phyloP scores from a whole-genome alignment of 92 coral and sea anemone genomes.

The Porites divaricata region DNA sequence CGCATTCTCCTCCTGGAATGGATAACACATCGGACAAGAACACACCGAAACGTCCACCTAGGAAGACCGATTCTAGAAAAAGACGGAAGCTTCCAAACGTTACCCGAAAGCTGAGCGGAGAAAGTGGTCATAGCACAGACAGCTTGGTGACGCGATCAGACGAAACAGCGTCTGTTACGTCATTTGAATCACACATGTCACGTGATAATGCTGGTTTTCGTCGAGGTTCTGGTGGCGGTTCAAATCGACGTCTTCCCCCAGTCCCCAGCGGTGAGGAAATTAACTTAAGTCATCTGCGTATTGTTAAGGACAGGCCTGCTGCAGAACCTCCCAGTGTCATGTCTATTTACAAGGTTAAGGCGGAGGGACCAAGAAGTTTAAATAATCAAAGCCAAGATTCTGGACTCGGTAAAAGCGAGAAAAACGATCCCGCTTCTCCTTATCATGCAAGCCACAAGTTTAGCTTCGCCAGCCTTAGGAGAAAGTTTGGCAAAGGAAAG shows the following conservation, averaged over 20 bases:
- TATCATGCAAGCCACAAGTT: background rate
- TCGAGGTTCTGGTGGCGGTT: constrained; percentile 10
- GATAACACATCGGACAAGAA: background rate
- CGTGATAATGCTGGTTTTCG: constrained; percentile 25
- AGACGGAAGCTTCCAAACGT: constrained; percentile 33
- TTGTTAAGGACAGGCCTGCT: background rate
- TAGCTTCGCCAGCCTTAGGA: constrained; percentile 8
- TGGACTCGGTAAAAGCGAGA: constrained; percentile 41
- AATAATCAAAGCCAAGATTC: constrained; percentile 36
- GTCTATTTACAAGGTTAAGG: constrained; percentile 37
- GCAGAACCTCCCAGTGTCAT: constrained; percentile 22
- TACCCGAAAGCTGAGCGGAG: background rate
- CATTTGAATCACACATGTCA: constrained; percentile 33
- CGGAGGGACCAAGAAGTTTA: background rate
- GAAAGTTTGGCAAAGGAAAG: constrained; percentile 32
- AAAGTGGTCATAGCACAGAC: constrained; percentile 11
- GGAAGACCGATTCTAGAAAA: constrained; percentile 15
- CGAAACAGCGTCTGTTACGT: constrained; percentile 26
- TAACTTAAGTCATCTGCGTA: background rate
- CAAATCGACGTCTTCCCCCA: constrained; percentile 30
- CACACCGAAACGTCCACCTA: constrained; percentile 9
- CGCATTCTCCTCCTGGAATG: background rate
- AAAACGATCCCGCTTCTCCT: constrained; percentile 2
- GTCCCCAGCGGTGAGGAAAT: constrained; percentile 36
- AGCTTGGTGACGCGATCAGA: constrained; percentile 17